These are phyloP conservation scores for Hyles euphorbiae DNA, from an alignment of 1,140 invertebrate genomes.

Conservation along the genomic window DNA sequence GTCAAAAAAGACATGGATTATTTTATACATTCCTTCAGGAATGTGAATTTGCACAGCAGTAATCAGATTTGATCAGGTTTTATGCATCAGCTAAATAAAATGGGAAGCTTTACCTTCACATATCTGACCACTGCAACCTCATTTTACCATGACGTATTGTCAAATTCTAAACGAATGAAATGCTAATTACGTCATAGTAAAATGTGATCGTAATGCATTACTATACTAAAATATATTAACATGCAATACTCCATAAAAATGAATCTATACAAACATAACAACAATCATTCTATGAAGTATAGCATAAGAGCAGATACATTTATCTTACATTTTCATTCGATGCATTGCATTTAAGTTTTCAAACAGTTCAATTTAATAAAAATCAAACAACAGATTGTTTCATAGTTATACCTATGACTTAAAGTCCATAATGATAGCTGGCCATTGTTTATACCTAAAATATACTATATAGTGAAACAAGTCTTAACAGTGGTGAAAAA, in stretches of 20 bases:
- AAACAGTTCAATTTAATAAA: slow-evolving; percentile 71
- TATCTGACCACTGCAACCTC: slow-evolving; percentile 33
- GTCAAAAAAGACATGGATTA: slow-evolving; percentile 59
- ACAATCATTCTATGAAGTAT: slow-evolving; percentile 44
- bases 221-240: slow-evolving; percentile 14
- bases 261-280: slow-evolving; percentile 25
- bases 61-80: slow-evolving; percentile 37
- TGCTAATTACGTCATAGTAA: slow-evolving; percentile 25
- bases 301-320: slow-evolving; percentile 60
- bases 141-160: slow-evolving; percentile 27
- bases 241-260: slow-evolving; percentile 44
- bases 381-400: slow-evolving; percentile 67
- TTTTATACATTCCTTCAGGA: slow-evolving; percentile 49
- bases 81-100: slow-evolving; percentile 20
- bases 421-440: slow-evolving; percentile 42
- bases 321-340: slow-evolving; percentile 69
- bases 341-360: slow-evolving; percentile 71
- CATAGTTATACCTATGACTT: slow-evolving; percentile 49
- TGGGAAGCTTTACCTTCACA: slow-evolving; percentile 25
- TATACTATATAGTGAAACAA: slow-evolving; percentile 5
- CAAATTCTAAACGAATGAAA: slow-evolving; percentile 9
- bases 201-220: slow-evolving; percentile 13
- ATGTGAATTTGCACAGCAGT: slow-evolving; percentile 32
- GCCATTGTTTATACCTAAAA: slow-evolving; percentile 39
- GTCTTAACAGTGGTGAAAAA: neutral